phyloP scores from a whole-genome alignment of 2,113 vertebrate genomes.

The Tachysurus fulvidraco region DNA sequence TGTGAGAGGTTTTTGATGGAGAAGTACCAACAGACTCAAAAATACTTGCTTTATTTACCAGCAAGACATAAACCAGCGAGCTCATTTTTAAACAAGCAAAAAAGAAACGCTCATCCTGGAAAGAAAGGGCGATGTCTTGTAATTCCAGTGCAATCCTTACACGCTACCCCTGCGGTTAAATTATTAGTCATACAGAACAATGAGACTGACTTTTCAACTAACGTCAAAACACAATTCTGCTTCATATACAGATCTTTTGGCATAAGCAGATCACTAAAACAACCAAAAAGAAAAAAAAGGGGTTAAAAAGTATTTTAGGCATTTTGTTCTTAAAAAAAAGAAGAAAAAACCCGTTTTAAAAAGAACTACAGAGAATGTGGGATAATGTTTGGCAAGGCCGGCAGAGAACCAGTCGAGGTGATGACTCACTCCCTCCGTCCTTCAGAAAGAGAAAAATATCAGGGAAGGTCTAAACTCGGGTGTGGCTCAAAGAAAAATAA shows the following conservation, averaged over 20 bases:
- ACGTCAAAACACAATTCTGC: background rate
- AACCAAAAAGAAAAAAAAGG: background rate
- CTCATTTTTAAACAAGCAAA: background rate
- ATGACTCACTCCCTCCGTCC: constrained; percentile 52
- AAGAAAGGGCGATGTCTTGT: background rate
- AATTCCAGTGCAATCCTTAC: background rate
- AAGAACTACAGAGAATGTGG: background rate
- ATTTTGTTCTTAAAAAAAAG: background rate
- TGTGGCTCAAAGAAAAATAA: constrained; percentile 10
- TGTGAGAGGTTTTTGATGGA: background rate
- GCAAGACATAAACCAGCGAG: background rate
- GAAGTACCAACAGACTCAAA: background rate
- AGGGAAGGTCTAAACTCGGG: constrained; percentile 29
- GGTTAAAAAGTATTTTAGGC: background rate
- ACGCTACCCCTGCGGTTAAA: background rate
- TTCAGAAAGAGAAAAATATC: constrained; percentile 8
- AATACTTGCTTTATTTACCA: background rate
- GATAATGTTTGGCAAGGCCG: constrained; percentile 1
- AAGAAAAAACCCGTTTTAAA: background rate
- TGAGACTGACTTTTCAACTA: too few relatives aligned
- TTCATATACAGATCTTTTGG: too few relatives aligned
- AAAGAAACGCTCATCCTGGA: background rate
- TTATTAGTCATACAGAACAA: constrained; percentile 13
- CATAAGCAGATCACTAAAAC: too few relatives aligned
- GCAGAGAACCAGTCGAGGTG: constrained; percentile 12